Conservation (phyloP, 1,140 invertebrate species). For the Potamilus streckersoni region DNA sequence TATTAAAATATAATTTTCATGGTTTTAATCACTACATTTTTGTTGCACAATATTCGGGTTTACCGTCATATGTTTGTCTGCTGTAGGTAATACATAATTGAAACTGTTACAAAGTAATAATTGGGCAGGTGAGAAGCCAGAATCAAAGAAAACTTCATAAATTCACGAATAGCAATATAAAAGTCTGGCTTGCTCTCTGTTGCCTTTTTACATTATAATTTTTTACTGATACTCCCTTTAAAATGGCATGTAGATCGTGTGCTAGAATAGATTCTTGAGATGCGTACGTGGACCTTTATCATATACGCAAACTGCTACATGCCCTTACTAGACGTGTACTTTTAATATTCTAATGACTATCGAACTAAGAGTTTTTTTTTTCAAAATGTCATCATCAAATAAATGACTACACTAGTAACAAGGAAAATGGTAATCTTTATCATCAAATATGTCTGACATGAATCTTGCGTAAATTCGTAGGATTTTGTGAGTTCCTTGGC, state of each 20-base stretch:
- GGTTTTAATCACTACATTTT: too few species aligned
- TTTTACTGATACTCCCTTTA: not conserved
- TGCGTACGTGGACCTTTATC: constrained; percentile 1
- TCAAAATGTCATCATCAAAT: constrained; percentile 31
- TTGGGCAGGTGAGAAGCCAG: not conserved
- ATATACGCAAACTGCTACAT: not conserved
- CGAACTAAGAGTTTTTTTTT: constrained; percentile 4
- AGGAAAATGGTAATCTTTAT: not conserved
- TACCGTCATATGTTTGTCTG: not conserved
- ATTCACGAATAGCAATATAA: not conserved
- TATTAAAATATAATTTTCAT: not conserved
- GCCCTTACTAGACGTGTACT: not conserved
- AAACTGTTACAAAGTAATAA: not conserved
- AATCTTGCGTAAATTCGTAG: not conserved
- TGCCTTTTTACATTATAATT: not conserved
- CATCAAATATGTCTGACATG: not conserved
- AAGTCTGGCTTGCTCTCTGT: not conserved
- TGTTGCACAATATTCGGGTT: too few species aligned
- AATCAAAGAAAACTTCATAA: not conserved
- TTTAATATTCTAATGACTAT: not conserved
- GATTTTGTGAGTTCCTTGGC: not conserved
- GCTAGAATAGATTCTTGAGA: constrained; percentile 1
- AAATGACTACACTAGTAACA: constrained; percentile 6
- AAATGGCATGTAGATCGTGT: not conserved
- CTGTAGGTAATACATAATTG: not conserved